phyloP scores from a whole-genome alignment of 2,113 vertebrate species.

The Cyprinodon tularosa region DNA sequence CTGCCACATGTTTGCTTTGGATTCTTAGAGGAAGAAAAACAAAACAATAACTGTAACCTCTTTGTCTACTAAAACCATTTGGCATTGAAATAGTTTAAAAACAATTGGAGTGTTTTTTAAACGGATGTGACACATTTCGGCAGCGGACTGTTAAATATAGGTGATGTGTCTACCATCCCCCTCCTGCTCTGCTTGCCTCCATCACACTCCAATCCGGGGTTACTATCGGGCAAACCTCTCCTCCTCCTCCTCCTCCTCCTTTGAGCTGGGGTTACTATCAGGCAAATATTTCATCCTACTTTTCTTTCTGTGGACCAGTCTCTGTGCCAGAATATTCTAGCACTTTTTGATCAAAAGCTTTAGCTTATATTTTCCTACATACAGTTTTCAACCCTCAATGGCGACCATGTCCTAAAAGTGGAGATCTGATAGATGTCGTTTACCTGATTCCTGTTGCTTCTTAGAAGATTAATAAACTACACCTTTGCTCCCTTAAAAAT shows the following conservation, averaged over 20 bases:
- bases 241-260: conserved; percentile 49
- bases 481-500: not conserved
- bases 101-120: not conserved
- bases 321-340: not conserved
- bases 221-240: conserved; percentile 78
- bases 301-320: conserved; percentile 14
- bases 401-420: not conserved
- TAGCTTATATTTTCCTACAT: not conserved
- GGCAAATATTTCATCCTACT: conserved; percentile 59
- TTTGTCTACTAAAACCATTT: not conserved
- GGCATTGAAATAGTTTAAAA: not conserved
- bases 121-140: conserved; percentile 44
- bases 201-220: conserved; percentile 51
- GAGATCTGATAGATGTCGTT: conserved; percentile 3
- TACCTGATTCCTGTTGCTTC: not conserved
- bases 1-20: not conserved
- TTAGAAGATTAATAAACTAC: conserved; percentile 10
- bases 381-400: not conserved
- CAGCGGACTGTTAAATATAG: conserved; percentile 53
- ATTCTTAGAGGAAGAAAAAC: not conserved
- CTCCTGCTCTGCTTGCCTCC: conserved; percentile 27
- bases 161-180: conserved; percentile 19
- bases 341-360: not conserved
- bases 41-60: not conserved
- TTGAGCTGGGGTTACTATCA: conserved; percentile 72